Conservation (phyloP, 2,113 vertebrate genomes). For the Argyrosomus japonicus region DNA sequence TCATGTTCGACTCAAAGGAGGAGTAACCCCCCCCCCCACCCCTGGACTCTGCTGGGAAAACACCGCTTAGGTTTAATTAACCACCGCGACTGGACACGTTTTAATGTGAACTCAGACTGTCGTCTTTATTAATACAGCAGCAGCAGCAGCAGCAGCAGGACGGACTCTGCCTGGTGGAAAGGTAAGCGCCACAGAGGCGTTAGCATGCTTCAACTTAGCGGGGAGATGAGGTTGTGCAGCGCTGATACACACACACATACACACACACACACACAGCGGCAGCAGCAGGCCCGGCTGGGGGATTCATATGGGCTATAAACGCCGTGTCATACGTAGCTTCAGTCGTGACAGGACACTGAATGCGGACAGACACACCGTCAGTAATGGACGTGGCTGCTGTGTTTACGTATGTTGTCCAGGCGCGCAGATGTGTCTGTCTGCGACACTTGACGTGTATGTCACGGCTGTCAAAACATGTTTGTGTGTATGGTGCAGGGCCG, state of each 20-base stretch:
- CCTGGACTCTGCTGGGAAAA: slow-evolving; percentile 34
- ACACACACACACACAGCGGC: neutral
- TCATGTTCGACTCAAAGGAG: slow-evolving; percentile 58
- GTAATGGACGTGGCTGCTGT: neutral
- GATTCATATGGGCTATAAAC: neutral
- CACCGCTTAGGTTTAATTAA: slow-evolving; percentile 29
- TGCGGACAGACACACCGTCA: neutral
- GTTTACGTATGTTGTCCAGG: neutral
- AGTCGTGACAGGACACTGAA: slow-evolving; percentile 17
- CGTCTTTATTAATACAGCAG: slow-evolving; percentile 12
- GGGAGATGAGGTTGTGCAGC: slow-evolving; percentile 3
- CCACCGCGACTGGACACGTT: slow-evolving; percentile 15
- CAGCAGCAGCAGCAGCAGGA: slow-evolving; percentile 25
- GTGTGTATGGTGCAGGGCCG: slow-evolving; percentile 6
- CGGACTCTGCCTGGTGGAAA: slow-evolving; percentile 39
- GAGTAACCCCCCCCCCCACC: slow-evolving; percentile 12
- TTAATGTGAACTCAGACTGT: slow-evolving; percentile 23
- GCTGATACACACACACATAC: neutral
- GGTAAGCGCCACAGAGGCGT: slow-evolving; percentile 44
- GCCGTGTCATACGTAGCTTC: slow-evolving; percentile 12
- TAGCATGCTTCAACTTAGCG: neutral
- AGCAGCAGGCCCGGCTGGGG: slow-evolving; percentile 37
- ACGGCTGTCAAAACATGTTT: slow-evolving; percentile 9
- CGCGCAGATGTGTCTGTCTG: neutral
- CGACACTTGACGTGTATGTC: slow-evolving; percentile 6